Evolutionary conservation across 2,113 vertebrate species (phyloP).

Genomic region (Merops nubicus): DNA sequence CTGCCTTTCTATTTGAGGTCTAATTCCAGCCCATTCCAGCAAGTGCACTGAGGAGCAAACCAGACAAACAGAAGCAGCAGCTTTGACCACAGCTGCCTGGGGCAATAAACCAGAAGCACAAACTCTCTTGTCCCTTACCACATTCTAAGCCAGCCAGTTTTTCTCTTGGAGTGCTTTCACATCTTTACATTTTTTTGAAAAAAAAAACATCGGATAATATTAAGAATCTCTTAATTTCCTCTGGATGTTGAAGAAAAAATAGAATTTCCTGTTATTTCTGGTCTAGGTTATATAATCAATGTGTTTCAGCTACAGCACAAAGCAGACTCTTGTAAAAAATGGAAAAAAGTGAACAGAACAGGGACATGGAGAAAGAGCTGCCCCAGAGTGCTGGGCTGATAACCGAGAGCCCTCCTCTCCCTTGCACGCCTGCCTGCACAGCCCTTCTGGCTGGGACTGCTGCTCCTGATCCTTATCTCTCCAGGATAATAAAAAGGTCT

Average conservation of each 20-base stretch:
- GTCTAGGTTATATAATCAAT: not conserved
- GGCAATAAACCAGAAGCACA: not conserved
- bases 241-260: not conserved
- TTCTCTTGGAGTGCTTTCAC: not conserved
- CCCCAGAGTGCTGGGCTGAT: not conserved
- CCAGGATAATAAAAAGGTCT: not conserved
- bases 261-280: not conserved
- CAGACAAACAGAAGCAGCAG: not conserved
- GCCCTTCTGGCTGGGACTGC: not conserved
- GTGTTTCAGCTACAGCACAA: constrained; percentile 11
- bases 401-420: not conserved
- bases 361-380: not conserved
- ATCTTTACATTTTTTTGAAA: not conserved
- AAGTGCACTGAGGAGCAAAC: not conserved
- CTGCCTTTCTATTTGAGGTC: not conserved
- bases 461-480: not conserved
- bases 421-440: not conserved
- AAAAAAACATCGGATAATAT: not conserved
- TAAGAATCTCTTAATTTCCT: not conserved
- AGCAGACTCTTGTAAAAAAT: constrained; percentile 9
- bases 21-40: not conserved
- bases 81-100: not conserved
- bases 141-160: not conserved
- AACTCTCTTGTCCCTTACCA: not conserved
- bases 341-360: not conserved